Base-by-base conservation (phyloP, 1,140 invertebrate genomes). In the Panulirus ornatus region DNA sequence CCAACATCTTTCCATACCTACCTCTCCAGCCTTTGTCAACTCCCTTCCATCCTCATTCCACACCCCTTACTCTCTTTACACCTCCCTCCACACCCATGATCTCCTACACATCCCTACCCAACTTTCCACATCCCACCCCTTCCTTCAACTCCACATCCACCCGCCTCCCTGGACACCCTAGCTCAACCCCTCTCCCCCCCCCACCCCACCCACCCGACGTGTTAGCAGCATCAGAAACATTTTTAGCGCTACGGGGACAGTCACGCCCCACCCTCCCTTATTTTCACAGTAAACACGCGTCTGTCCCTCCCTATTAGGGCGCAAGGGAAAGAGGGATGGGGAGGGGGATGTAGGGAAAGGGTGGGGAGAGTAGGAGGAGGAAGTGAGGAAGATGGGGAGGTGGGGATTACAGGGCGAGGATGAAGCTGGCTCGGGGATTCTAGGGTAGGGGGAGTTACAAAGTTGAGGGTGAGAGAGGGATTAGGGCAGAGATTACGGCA, bases 301-400 rank as follows among this genome's bases (percentile, higher is more conserved):
- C 85, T 88, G 85, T 88, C 75, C 85, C 75, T 88, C 58, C 76
- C 85, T 88, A 88, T 88, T 88, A 88, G 85, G 70, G 8, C 54
- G 58, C 38, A n/a, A 70, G 75, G 76, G 75, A 71, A 30, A 70
- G 42, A 51, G 34, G 81, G 47, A 58, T 30, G 66, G 82, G 27
- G 6, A 40, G 58, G n/a, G 54, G 51, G 54, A 40, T 22, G 36
- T 42, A n/a, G 75, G 75, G n/a, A 27, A 44, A 30, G 73, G 73
- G 22, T 42, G 36, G 16, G n/a, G 73, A 38, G n/a, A n/a, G 73
- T 6, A 44, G 40, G n/a, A 36, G 75, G 19, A 38, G 73, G 73
- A 19, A 58, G 54, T 14, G 54, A 58, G 54, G 54, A 27, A 22
- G 14, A 47, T 5, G 5, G 14, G 44, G 5, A 47, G 44, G 5